phyloP scores from a whole-genome alignment of 2,888 invertebrate genomes.

The Theretra japonica region DNA sequence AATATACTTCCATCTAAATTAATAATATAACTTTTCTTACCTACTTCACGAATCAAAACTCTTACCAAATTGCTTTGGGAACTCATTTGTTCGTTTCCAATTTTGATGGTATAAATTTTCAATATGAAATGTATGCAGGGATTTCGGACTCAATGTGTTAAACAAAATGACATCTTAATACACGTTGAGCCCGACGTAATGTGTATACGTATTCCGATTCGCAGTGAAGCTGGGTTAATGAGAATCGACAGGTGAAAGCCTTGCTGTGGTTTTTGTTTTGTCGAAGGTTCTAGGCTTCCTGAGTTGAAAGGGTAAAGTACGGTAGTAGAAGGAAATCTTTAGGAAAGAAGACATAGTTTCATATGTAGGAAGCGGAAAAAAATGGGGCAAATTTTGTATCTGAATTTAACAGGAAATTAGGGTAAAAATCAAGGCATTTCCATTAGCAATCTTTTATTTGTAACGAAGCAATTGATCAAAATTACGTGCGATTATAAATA shows the following conservation, averaged over 20 bases:
- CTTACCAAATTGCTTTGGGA: not conserved
- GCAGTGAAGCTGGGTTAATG: not conserved
- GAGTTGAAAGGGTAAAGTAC: not conserved
- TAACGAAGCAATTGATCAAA: too few relatives aligned
- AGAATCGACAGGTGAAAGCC: not conserved
- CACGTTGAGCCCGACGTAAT: slow-evolving; percentile 19
- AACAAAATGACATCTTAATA: slow-evolving; percentile 27
- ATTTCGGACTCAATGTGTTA: not conserved
- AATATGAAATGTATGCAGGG: slow-evolving; percentile 2
- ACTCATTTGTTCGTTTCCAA: not conserved
- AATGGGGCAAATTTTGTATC: too few relatives aligned
- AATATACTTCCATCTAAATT: too few relatives aligned
- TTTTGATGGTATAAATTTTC: slow-evolving; percentile 6
- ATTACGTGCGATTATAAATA: too few relatives aligned
- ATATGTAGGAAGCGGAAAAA: not conserved
- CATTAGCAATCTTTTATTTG: too few relatives aligned
- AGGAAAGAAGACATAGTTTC: not conserved
- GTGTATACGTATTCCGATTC: not conserved
- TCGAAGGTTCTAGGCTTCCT: not conserved
- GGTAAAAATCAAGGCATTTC: too few relatives aligned
- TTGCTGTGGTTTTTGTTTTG: not conserved
- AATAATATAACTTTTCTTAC: too few relatives aligned
- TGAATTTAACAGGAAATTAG: too few relatives aligned
- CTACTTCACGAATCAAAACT: not conserved
- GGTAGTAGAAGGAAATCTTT: not conserved